Evolutionary conservation across 2,888 invertebrate genomes (phyloP), one percentile per base, ranked within the genome.

Genomic region (Galeruca laticollis): DNA sequence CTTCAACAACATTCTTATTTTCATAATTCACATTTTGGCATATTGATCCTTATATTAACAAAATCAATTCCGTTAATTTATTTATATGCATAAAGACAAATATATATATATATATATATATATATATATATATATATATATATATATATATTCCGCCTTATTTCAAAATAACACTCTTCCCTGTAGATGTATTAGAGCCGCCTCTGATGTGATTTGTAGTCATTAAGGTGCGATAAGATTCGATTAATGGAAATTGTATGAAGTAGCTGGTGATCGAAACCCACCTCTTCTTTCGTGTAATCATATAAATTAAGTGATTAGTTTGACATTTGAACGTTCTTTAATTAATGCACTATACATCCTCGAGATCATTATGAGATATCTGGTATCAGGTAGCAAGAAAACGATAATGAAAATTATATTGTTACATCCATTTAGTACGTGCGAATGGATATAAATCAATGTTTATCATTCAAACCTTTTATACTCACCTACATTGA

Each of bases 271-370:
- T 40, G 40, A 40, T 40, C 40, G 40, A n/a, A 40, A 40, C 31
- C 51, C 51, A 62, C 49, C 61, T 62, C 61, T 62, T 51, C 61
- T 62, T 62, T 62, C 51, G 35, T 62, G 49, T 62, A 62, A 62
- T 62, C 33, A 62, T 62, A 62, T 62, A 52, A 62, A 62, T 62
- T 51, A 62, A 62, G 61, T 62, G 51, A 62, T 62, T 62, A 62
- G 5, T 51, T 62, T 62, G 35, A 62, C 61, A 51, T 62, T 62
- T 51, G 18, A 51, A 51, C 18, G 21, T 31, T 35, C 61, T 62
- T 47, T 62, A 62, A 62, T 62, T 62, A 62, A 51, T 62, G 61
- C 15, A 51, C 51, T 49, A 51, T 51, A 62, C 35, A 62, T 51
- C 35, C 43, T 60, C 26, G 37, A 40, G 43, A 40, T 15, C 33